Percentiles rank a stretch among this genome's conserved stretches.
These are phyloP conservation scores for Lota lota DNA, from an alignment of 2,113 vertebrate species.

Conservation along the genomic window DNA sequence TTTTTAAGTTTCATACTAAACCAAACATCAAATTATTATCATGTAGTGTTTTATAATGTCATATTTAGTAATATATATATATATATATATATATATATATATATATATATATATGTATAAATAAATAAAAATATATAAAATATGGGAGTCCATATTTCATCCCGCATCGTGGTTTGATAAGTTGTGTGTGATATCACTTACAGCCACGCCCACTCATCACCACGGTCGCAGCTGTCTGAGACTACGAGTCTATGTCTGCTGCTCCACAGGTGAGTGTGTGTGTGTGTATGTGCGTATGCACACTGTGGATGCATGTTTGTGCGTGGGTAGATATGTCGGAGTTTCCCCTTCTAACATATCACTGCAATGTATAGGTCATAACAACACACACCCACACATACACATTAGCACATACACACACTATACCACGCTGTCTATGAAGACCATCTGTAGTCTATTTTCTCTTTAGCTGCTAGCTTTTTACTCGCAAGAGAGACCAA, in stretches of 20 bases:
- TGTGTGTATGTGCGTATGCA: constrained; percentile 7
- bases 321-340: neutral
- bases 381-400: constrained; percentile 1
- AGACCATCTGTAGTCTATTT: no score
- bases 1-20: no score
- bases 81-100: no score
- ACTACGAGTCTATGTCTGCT: constrained; percentile 97
- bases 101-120: no score
- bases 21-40: no score
- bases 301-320: constrained; percentile 1
- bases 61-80: no score
- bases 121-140: neutral
- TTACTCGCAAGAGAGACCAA: no score
- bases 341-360: no score
- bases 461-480: no score
- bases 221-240: constrained; percentile 90
- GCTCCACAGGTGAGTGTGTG: constrained; percentile 80
- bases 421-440: neutral
- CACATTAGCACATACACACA: neutral
- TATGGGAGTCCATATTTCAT: neutral
- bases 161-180: neutral
- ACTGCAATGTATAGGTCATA: neutral
- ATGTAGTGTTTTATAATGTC: no score
- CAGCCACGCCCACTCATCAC: constrained; percentile 91
- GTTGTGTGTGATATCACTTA: constrained; percentile 6